These are phyloP conservation scores for Tenualosa ilisha DNA, from an alignment of 2,797 vertebrate genomes.

Conservation along the genomic window DNA sequence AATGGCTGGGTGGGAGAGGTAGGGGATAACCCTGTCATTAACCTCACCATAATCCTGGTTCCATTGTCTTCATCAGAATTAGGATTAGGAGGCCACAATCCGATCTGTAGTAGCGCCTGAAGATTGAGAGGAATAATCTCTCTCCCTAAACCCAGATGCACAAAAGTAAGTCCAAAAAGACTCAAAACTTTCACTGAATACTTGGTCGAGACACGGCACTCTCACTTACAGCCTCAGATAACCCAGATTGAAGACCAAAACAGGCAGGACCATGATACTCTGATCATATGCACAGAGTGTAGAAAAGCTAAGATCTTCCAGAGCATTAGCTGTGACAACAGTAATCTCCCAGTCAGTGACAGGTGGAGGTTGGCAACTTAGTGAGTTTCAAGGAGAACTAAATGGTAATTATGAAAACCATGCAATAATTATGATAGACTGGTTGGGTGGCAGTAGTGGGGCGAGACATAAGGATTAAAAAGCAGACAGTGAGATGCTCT, in stretches of 20 bases:
- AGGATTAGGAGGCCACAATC: slow-evolving; percentile 28
- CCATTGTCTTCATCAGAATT: slow-evolving; percentile 36
- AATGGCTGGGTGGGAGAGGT: slow-evolving; percentile 25
- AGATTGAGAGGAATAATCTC: slow-evolving; percentile 37
- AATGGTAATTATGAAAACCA: slow-evolving; percentile 7
- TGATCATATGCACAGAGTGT: not conserved
- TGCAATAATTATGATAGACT: not conserved
- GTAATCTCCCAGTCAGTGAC: not conserved
- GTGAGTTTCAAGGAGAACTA: not conserved
- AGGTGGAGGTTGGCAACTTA: not conserved
- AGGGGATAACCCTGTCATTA: slow-evolving; percentile 33
- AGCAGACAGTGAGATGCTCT: slow-evolving; percentile 3
- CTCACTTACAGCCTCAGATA: slow-evolving; percentile 9
- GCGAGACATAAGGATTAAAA: not conserved
- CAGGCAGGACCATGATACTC: not conserved
- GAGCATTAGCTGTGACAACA: not conserved
- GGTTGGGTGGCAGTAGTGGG: not conserved
- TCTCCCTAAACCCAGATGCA: not conserved
- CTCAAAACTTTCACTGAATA: not conserved
- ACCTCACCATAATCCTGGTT: slow-evolving; percentile 28
- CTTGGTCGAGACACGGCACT: not conserved
- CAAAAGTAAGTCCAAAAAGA: not conserved
- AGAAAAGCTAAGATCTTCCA: not conserved
- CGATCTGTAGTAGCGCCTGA: slow-evolving; percentile 14
- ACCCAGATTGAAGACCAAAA: not conserved